Conservation (phyloP, 2,113 vertebrate genomes). For the Oreotragus oreotragus region DNA sequence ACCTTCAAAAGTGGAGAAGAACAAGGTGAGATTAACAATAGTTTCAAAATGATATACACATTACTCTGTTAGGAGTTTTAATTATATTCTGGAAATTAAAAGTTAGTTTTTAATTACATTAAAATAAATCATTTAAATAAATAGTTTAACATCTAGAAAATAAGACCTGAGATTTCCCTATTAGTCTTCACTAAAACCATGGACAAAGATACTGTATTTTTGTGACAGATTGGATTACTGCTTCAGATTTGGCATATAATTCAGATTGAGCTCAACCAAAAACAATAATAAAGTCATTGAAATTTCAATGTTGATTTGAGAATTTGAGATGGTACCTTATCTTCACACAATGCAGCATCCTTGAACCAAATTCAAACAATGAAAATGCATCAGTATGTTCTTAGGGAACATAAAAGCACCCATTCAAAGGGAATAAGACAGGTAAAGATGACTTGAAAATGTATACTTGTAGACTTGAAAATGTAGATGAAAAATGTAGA, state of each 20-base stretch:
- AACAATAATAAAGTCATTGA: not conserved
- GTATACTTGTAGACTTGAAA: not conserved
- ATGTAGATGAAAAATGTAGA: not conserved
- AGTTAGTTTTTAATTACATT: not conserved
- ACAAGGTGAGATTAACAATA: not conserved
- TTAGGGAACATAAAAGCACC: not conserved
- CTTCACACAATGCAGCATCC: not conserved
- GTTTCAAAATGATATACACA: not conserved
- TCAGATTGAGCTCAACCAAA: not conserved
- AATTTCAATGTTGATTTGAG: not conserved
- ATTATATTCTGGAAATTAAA: not conserved
- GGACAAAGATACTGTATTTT: not conserved
- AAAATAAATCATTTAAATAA: not conserved
- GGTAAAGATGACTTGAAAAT: not conserved
- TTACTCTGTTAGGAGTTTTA: not conserved
- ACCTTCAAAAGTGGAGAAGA: not conserved
- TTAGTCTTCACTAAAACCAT: not conserved
- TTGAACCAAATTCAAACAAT: not conserved
- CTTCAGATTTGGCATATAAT: not conserved
- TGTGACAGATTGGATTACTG: not conserved
- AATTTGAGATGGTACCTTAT: not conserved
- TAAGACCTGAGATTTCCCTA: not conserved
- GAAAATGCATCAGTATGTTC: not conserved
- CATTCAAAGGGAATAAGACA: not conserved
- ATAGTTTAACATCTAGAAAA: not conserved